Evolutionary conservation across 2,888 invertebrate genomes (phyloP), one percentile per base, ranked within the genome.

Genomic region (Macrosoma leucophasiata): DNA sequence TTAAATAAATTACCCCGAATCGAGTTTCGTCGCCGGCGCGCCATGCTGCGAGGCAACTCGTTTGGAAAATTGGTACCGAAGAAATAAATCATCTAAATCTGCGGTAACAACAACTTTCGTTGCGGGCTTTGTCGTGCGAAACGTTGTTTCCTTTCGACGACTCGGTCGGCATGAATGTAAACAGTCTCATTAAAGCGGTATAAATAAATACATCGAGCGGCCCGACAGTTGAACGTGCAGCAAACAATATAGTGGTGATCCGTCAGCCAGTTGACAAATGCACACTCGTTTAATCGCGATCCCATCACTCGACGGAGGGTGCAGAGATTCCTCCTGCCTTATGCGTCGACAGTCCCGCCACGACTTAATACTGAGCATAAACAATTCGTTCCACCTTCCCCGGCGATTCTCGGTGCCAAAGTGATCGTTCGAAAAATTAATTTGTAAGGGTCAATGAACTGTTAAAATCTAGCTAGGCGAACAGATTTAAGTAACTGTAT

Each of bases 1-100:
- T 75, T 72, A 74, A 75, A 77, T 79, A 78, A 77, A 77, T 79
- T 75, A 73, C 66, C 54, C 54, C 50, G 62, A 69, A 70, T 74
- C 62, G 72, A 66, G 71, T 76, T 75, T 62, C 60, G 63, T 57
- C 58, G 53, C 52, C 47, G 51, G 10, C 28, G 15, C 19, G 29
- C 34, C 35, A 38, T 54, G 53, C 54, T 58, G 55, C 54, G 50
- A 54, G 51, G 38, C 55, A 60, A 64, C 59, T 69, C 61, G 58
- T 60, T 64, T 56, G 62, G 61, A 67, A 72, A 71, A 71, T 66
- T 64, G 57, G 45, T 48, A 54, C 49, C 48, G 39, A 44, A 36
- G 34, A 38, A 41, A 41, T 46, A 45, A 50, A 43, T 40, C 39
- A 40, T 40, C 39, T 36, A 28, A 45, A 43, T 40, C 36, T 38